Percentiles rank a stretch among this genome's conserved stretches.
Conservation (phyloP, 2,888 invertebrate genomes). For the Adineta ricciae region DNA sequence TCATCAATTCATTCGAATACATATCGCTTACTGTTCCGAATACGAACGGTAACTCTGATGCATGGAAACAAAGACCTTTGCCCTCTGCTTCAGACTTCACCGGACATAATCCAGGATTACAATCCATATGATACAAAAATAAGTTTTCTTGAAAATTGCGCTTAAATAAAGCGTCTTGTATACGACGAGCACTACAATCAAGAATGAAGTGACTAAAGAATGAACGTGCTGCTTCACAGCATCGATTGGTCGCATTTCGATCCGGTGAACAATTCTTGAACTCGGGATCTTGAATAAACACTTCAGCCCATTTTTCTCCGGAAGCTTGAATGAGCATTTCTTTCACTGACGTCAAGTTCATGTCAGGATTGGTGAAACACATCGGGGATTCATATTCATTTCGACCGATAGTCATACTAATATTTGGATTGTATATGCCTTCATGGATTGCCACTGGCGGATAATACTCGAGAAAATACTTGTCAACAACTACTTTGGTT, state of each 20-base stretch:
- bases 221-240: neutral
- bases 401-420: neutral
- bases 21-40: neutral
- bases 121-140: neutral
- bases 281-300: neutral
- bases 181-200: constrained; percentile 19
- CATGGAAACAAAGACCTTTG: neutral
- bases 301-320: neutral
- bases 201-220: neutral
- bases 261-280: neutral
- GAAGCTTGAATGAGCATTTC: neutral
- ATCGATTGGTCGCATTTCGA: neutral
- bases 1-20: neutral
- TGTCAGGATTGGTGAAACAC: neutral
- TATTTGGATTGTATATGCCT: neutral
- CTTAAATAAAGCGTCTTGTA: neutral
- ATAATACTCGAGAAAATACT: neutral
- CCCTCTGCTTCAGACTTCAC: neutral
- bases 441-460: neutral
- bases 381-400: neutral
- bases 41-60: neutral
- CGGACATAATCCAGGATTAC: neutral
- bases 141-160: neutral
- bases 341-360: neutral
- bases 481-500: neutral